Evolutionary conservation across 2,113 vertebrate genomes (phyloP).

Genomic region (Thamnaconus septentrionalis): DNA sequence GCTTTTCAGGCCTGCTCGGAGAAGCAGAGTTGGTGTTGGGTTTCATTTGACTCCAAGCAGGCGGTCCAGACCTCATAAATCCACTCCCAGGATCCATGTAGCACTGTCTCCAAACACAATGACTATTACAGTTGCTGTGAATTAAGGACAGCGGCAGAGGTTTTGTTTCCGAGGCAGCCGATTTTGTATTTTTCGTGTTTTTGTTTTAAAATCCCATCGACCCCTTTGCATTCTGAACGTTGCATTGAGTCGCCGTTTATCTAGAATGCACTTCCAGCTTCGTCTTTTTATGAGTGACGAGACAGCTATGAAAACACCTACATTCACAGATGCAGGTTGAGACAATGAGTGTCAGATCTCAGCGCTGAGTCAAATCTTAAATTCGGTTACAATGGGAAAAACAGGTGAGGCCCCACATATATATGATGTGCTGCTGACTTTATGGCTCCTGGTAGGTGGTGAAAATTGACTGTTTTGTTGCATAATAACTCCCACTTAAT

Average conservation of each 20-base stretch:
- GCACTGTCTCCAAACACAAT: conserved; percentile 37
- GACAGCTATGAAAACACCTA: too few relatives aligned
- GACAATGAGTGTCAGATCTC: conserved; percentile 12
- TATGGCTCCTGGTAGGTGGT: conserved; percentile 46
- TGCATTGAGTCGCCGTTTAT: background rate
- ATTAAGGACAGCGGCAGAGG: conserved; percentile 17
- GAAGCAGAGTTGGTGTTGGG: conserved; percentile 42
- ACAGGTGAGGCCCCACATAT: conserved; percentile 35
- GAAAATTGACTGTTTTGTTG: conserved; percentile 43
- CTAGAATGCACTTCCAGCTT: too few relatives aligned
- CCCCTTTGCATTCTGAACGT: conserved; percentile 14
- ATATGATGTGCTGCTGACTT: conserved; percentile 45
- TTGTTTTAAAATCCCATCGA: background rate
- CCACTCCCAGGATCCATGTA: conserved; percentile 51
- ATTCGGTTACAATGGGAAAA: conserved; percentile 54
- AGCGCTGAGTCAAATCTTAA: conserved; percentile 37
- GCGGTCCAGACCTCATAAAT: conserved; percentile 61
- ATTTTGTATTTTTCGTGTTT: conserved; percentile 4
- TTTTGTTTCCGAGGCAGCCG: conserved; percentile 2
- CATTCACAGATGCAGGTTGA: background rate
- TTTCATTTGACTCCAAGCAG: conserved; percentile 57
- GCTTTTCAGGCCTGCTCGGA: conserved; percentile 23
- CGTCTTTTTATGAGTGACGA: too few relatives aligned
- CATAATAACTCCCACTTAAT: conserved; percentile 57
- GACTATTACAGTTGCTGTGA: conserved; percentile 23